These are phyloP conservation scores for Siderastrea siderea DNA, from an alignment of 92 coral and sea anemone species.

Conservation along the genomic window DNA sequence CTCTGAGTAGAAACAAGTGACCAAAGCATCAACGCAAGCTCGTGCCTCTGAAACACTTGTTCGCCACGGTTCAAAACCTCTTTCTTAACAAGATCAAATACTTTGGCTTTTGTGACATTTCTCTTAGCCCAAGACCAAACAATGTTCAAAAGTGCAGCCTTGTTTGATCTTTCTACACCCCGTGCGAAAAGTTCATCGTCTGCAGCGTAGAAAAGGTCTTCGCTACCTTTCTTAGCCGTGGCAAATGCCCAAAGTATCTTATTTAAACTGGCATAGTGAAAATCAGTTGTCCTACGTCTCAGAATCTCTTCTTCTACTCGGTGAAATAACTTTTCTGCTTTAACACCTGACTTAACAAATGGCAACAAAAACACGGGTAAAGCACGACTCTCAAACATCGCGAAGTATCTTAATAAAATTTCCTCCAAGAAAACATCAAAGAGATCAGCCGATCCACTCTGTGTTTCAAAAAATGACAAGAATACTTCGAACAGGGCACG, in stretches of 20 bases:
- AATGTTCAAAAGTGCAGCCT: neutral
- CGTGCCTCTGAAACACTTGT: neutral
- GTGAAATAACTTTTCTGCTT: neutral
- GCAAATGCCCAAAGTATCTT: slow-evolving; percentile 16
- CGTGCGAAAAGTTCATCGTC: neutral
- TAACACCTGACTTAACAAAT: slow-evolving; percentile 13
- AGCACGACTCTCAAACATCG: neutral
- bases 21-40: neutral
- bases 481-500: neutral
- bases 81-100: neutral
- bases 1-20: too few species aligned
- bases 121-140: slow-evolving; percentile 6
- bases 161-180: neutral
- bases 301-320: slow-evolving; percentile 8
- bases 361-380: slow-evolving; percentile 16
- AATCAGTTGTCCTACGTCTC: neutral
- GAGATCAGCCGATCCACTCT: neutral
- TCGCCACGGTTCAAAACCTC: neutral
- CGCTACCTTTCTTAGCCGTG: slow-evolving; percentile 4
- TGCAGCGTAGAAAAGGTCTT: neutral
- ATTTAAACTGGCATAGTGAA: neutral
- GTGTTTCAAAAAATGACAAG: neutral
- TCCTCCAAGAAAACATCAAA: slow-evolving; percentile 6
- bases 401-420: slow-evolving; percentile 2
- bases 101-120: slow-evolving; percentile 3